Percentiles rank a stretch among this genome's conserved stretches.
These are phyloP conservation scores for Psittacula cyanocephala DNA, from an alignment of 2,113 vertebrate species.

Conservation along the genomic window DNA sequence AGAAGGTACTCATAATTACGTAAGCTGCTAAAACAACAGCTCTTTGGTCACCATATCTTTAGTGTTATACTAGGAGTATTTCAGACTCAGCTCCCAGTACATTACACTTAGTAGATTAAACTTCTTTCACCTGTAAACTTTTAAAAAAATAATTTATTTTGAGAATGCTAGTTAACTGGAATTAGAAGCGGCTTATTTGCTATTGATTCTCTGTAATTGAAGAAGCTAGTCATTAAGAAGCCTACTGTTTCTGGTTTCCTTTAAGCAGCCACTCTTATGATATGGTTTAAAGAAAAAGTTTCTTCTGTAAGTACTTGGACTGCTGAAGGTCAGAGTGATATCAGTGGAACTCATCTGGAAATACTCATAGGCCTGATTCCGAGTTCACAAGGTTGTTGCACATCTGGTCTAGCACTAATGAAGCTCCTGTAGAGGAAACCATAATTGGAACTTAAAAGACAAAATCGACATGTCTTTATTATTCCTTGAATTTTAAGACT, in stretches of 20 bases:
- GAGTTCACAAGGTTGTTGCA: background rate
- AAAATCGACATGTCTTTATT: background rate
- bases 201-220: background rate
- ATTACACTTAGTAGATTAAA: background rate
- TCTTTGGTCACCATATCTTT: background rate
- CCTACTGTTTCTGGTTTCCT: background rate
- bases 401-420: background rate
- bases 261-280: background rate
- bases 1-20: background rate
- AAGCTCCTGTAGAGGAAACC: background rate
- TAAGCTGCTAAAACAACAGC: background rate
- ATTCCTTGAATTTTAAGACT: background rate
- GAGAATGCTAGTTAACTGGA: background rate
- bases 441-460: background rate
- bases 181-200: background rate
- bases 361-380: background rate
- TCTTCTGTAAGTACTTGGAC: background rate
- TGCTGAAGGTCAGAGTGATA: background rate
- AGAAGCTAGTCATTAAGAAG: background rate
- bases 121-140: background rate
- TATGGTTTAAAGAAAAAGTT: background rate
- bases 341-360: background rate
- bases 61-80: background rate
- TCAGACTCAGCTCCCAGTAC: background rate
- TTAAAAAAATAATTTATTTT: background rate